phyloP scores from a whole-genome alignment of 2,888 invertebrate species.

The Gari tellinella region DNA sequence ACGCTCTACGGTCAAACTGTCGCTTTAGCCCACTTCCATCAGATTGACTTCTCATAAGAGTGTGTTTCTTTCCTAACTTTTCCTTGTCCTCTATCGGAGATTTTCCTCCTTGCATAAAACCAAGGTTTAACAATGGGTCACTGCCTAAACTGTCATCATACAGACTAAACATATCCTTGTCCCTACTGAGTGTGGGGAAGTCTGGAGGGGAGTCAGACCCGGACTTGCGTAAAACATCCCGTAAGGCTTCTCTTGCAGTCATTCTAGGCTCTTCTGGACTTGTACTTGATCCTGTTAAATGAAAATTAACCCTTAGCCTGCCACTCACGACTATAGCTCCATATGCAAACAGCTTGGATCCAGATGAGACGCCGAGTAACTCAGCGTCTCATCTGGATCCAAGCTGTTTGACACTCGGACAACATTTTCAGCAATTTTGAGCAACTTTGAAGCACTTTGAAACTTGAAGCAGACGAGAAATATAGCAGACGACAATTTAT shows the following conservation, averaged over 20 bases:
- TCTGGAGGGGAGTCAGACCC: slow-evolving; percentile 63
- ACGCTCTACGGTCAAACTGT: slow-evolving; percentile 12
- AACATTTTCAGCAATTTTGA: no score
- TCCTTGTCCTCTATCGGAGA: slow-evolving; percentile 14
- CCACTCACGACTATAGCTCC: no score
- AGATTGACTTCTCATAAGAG: slow-evolving; percentile 50
- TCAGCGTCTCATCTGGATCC: no score
- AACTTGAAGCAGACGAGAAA: no score
- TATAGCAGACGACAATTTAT: no score
- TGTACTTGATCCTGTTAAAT: slow-evolving; percentile 66
- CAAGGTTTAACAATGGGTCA: slow-evolving; percentile 72
- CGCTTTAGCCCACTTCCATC: slow-evolving; percentile 38
- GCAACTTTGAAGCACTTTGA: no score
- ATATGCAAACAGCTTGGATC: no score
- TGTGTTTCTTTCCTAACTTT: slow-evolving; percentile 21
- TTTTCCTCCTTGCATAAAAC: slow-evolving; percentile 53
- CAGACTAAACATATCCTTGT: slow-evolving; percentile 55
- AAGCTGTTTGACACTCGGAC: no score
- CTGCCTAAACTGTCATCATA: slow-evolving; percentile 65
- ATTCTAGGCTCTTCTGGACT: slow-evolving; percentile 69
- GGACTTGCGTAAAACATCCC: slow-evolving; percentile 73
- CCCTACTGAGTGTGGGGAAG: slow-evolving; percentile 12
- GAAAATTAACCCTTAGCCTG: not conserved
- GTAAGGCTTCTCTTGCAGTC: slow-evolving; percentile 70
- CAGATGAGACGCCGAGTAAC: no score